Evolutionary conservation across 1,140 invertebrate species (phyloP).

Genomic region (Cyclina sinensis): DNA sequence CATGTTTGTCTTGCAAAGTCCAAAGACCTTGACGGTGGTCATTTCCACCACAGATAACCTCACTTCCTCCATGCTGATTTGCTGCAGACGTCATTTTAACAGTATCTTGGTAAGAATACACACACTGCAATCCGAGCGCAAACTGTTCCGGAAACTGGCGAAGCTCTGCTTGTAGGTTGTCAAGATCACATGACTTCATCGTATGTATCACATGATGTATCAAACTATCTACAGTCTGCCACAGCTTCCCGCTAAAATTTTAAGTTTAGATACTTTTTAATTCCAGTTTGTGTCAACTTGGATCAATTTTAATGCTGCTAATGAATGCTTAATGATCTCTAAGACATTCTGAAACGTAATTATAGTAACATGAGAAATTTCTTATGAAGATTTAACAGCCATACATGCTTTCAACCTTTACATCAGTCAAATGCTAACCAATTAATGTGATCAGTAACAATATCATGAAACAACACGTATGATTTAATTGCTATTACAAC

Average conservation of each 20-base stretch:
- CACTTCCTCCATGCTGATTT: background rate
- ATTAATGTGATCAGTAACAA: too few species aligned
- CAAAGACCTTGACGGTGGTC: background rate
- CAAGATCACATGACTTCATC: background rate
- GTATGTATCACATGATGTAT: conserved; percentile 71
- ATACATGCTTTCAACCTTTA: too few species aligned
- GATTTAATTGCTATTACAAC: too few species aligned
- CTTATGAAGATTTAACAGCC: too few species aligned
- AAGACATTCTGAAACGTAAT: too few species aligned
- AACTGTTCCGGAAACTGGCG: conserved; percentile 56
- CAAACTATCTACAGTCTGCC: conserved; percentile 71
- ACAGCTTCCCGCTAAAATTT: conserved; percentile 64
- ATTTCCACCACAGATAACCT: background rate
- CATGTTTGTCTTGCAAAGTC: background rate
- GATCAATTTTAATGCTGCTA: too few species aligned
- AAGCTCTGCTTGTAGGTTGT: conserved; percentile 40
- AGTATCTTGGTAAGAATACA: conserved; percentile 35
- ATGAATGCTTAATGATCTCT: too few species aligned
- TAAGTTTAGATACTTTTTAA: too few species aligned
- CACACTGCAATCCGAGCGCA: conserved; percentile 50
- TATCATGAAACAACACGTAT: too few species aligned
- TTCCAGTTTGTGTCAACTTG: too few species aligned
- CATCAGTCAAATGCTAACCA: too few species aligned
- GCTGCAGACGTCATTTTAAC: conserved; percentile 24
- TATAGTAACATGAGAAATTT: too few species aligned